phyloP scores from a whole-genome alignment of 1,140 invertebrate genomes.

The Drosophila pandora region DNA sequence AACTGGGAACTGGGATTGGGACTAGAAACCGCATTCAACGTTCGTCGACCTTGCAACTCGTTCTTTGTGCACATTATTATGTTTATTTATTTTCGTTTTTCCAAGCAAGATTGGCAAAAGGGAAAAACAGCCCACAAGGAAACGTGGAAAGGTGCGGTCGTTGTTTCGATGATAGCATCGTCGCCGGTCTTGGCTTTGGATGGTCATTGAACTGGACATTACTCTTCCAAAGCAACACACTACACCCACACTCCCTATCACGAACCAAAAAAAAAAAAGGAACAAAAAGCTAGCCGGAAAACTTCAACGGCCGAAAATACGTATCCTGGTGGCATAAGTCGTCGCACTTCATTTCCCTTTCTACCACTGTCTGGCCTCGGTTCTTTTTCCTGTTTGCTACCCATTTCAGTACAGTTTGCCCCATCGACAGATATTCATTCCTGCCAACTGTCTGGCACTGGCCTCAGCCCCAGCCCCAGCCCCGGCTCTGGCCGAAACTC shows the following conservation, averaged over 20 bases:
- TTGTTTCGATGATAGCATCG: conserved; percentile 27
- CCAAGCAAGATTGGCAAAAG: conserved; percentile 24
- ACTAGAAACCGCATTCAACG: conserved; percentile 47
- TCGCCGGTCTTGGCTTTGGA: conserved; percentile 15
- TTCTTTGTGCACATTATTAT: conserved; percentile 53
- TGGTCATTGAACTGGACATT: conserved; percentile 47
- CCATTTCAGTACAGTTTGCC: conserved; percentile 66
- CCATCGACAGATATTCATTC: conserved; percentile 20
- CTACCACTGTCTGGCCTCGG: conserved; percentile 63
- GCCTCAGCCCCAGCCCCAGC: conserved; percentile 2
- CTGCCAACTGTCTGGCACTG: conserved; percentile 24
- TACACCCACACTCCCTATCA: conserved; percentile 30
- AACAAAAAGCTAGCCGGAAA: conserved; percentile 21
- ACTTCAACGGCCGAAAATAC: conserved; percentile 45
- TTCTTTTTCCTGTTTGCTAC: conserved; percentile 2
- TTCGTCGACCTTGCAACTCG: conserved; percentile 79
- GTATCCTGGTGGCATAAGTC: conserved; percentile 63
- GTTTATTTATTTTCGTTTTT: conserved; percentile 26
- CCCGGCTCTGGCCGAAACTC: conserved; percentile 12
- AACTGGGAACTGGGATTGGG: conserved; percentile 7
- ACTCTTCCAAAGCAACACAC: conserved; percentile 1
- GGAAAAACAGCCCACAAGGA: not conserved
- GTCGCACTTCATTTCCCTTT: conserved; percentile 71
- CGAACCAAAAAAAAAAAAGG: not conserved
- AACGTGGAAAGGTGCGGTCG: conserved; percentile 29